Base-by-base conservation (phyloP, 2,797 vertebrate genomes). In the Xenentodon cancila region DNA sequence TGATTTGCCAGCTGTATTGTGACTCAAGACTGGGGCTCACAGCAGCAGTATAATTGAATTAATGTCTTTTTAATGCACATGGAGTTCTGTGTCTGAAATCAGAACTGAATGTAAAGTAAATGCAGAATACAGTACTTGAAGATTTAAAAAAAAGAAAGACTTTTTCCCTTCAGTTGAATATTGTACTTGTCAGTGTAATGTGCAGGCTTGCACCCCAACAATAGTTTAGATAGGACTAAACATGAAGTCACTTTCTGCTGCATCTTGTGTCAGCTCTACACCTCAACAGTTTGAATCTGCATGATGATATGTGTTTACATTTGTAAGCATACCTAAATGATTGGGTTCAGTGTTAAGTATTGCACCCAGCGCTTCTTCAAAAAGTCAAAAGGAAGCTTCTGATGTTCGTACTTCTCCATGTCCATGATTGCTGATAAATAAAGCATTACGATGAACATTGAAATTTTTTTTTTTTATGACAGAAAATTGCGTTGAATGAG, bases 21-120 rank as follows among this genome's bases (percentile, higher is more conserved):
- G 69, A 76, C 49, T 82, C 51, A 27, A 67, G 51, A 68, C 60
- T 62, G 32, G n/a, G 64, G 76, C 50, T 73, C 20, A 60, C 58
- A 11, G 57, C 25, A 70, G 63, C 68, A 76, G 52, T 18, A 45
- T 64, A 59, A 77, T 85, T 75, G 22, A 75, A 70, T 86, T 55
- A 55, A 49, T 47, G 20, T 53, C 42, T 57, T 53, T 59, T 81
- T 64, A 68, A 75, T 12, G 3, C 45, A 63, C 37, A 25, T 47
- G 65, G 62, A 58, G 52, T 66, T 77, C 75, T 73, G 55, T 1
- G 0, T 73, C 46, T 71, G 52, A 42, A n/a, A 47, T 58, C 30
- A 30, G 30, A 30, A 30, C 30, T 6, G 7, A 30, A 30, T 30
- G 34, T 1, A 13, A 37, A 37, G 34, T 37, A 37, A 37, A 37